Conservation (phyloP, 2,888 invertebrate genomes). For the Stenichneumon culpator region DNA sequence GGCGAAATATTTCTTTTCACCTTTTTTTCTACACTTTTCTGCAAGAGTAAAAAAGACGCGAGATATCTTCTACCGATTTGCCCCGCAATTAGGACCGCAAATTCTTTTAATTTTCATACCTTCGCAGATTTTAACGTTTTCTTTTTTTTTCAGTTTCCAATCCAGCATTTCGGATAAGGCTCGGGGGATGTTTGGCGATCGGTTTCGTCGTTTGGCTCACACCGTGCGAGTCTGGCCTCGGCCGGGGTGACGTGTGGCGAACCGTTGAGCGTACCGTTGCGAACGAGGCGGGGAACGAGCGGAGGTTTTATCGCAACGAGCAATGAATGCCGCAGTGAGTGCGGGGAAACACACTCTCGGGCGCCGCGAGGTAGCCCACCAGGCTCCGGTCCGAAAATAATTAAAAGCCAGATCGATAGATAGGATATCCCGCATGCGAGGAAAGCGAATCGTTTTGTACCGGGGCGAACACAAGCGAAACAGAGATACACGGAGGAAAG, state of each 20-base stretch:
- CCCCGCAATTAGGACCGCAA: background rate
- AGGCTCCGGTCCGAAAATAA: slow-evolving; percentile 71
- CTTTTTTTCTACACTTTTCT: background rate
- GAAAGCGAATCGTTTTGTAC: slow-evolving; percentile 64
- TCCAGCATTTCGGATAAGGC: slow-evolving; percentile 55
- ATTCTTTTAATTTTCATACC: slow-evolving; percentile 6
- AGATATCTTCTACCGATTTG: background rate
- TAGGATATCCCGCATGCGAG: slow-evolving; percentile 57
- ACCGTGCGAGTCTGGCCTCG: background rate
- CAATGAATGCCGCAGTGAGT: slow-evolving; percentile 28
- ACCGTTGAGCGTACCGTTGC: slow-evolving; percentile 20
- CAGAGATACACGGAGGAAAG: slow-evolving; percentile 11
- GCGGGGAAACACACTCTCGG: slow-evolving; percentile 64
- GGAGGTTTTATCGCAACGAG: slow-evolving; percentile 62
- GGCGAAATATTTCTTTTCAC: background rate
- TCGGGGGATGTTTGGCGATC: slow-evolving; percentile 34
- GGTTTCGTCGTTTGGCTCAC: slow-evolving; percentile 30
- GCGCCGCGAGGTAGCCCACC: slow-evolving; percentile 58
- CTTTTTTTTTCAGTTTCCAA: slow-evolving; percentile 17
- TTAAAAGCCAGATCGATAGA: slow-evolving; percentile 78
- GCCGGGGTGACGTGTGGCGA: slow-evolving; percentile 36
- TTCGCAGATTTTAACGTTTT: slow-evolving; percentile 11
- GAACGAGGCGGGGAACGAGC: slow-evolving; percentile 22
- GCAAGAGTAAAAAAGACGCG: background rate
- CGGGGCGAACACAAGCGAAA: slow-evolving; percentile 30